Base-by-base conservation (phyloP, 2,113 vertebrate genomes). In the Mesitornis unicolor region DNA sequence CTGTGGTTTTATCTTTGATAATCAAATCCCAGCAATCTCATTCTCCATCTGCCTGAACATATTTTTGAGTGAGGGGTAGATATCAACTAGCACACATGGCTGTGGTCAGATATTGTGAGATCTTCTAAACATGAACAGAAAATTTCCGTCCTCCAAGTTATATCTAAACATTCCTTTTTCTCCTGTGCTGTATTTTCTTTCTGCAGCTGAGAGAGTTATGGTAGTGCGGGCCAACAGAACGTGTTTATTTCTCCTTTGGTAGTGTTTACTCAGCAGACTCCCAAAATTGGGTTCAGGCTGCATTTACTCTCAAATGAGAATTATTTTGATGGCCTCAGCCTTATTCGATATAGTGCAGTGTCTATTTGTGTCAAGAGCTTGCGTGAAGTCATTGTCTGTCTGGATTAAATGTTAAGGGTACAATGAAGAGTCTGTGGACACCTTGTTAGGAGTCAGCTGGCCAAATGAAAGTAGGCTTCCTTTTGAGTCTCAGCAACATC, bases 1-100 rank as follows among this genome's bases (percentile, higher is more conserved):
- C 97, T 98, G 98, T 76, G 96, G 90, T 94, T 96, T 96, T 84
- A 84, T 89, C 96, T 97, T 96, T 97, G 94, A 97, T 96, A 96
- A 96, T 97, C 96, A 96, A 95, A 98, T 96, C 95, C 89, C 89
- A 89, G 79, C 92, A 95, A 97, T 96, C 96, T 95, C 84, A 59
- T 82, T 91, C 67, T 92, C 89, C 95, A 97, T 96, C 96, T 97
- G 95, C 75, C 65, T 93, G 91, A 73, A 38, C 77, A 89, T 91
- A 73, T 79, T 95, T 92, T 95, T 92, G 90, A 87, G 85, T 84
- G 91, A 91, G 76, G 89, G 68, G 76, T 71, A 93, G 93, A 76
- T 82, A 87, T 93, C 94, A 83, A 56, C 85, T 50, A 47, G 9
- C 35, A 94, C 87, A 88, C 71, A 89, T 82, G 87, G 67, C 78